A percentile compares a stretch with the other conserved stretches of the same genome.
Evolutionary conservation across 1,140 invertebrate species (phyloP).

Genomic region (Drosophila leontia): DNA sequence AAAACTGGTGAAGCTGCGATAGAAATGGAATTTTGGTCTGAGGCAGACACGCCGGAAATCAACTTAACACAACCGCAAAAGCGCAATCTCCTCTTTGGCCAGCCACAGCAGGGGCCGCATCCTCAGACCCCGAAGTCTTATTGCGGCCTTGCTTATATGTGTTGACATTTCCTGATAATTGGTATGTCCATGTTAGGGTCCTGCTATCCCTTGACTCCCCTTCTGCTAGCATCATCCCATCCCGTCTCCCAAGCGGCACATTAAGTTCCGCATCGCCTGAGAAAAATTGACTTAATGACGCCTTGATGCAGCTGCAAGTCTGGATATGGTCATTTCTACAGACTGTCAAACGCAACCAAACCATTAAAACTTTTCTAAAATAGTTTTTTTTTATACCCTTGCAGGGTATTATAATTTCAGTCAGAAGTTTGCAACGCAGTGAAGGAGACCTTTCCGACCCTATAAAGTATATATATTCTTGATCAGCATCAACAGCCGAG

Average conservation of each 20-base stretch:
- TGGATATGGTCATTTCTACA: background rate
- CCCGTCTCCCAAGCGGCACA: constrained; percentile 52
- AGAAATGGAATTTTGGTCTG: background rate
- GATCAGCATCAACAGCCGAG: too few relatives aligned
- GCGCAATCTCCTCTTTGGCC: constrained; percentile 63
- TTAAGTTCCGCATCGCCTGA: constrained; percentile 50
- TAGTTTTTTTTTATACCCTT: too few relatives aligned
- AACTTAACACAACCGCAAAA: constrained; percentile 79
- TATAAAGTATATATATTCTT: too few relatives aligned
- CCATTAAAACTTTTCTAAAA: too few relatives aligned
- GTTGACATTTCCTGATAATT: constrained; percentile 69
- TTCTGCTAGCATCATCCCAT: background rate
- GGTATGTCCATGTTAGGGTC: constrained; percentile 50
- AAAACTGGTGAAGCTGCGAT: background rate
- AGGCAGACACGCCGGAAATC: constrained; percentile 73
- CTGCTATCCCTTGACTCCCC: background rate
- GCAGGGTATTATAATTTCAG: too few relatives aligned
- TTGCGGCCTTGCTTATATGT: constrained; percentile 19
- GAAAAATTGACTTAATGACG: constrained; percentile 71
- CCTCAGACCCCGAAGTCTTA: constrained; percentile 20
- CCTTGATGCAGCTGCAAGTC: constrained; percentile 36
- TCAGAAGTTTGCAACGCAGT: too few relatives aligned
- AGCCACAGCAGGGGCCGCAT: constrained; percentile 7
- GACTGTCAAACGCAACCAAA: too few relatives aligned
- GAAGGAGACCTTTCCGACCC: too few relatives aligned